Evolutionary conservation across 2,888 invertebrate genomes (phyloP), one percentile per base, ranked within the genome.

Genomic region (Drosophila percnosoma): DNA sequence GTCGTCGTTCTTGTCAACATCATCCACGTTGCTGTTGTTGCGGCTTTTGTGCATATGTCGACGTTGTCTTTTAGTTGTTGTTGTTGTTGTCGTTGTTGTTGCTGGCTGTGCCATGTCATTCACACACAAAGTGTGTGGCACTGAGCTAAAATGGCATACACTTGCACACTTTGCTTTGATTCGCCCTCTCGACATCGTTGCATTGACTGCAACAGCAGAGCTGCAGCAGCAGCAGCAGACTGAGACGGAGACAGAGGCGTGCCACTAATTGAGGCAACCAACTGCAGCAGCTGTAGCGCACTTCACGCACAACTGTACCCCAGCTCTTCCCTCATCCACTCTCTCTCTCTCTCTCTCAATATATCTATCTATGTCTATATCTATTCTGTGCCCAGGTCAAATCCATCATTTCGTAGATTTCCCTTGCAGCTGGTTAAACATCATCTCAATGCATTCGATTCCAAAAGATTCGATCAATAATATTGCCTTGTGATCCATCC

Each of bases 181-280:
- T 78, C 78, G 78, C 78, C 76, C 72, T 59, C 76, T 40, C 63
- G 42, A 53, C 53, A 42, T 57, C 57, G 36, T 60, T 66, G 59
- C 51, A 53, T 36, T 31, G 59, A 57, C 36, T 18, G 40, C 64
- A 36, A 34, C 27, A 27, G 27, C 42, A 51, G 34, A 27, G 27
- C 36, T 48, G 34, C 52, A 53, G 48, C 55, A 34, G 27, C 27
- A 33, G 40, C 58, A n/a, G 53, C 55, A 45, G 31, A n/a, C 21
- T 18, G 33, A 53, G 34, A 55, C 15, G 31, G 33, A 45, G 68
- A 67, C 49, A 52, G 48, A 72, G 68, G 83, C 86, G 89, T 88
- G 87, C 85, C 87, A 88, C 89, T 85, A 85, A 86, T 86, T 88
- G 85, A 86, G 89, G 84, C 85, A 85, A 59, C 88, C 89, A 82